A percentile compares a stretch with the other conserved stretches of the same genome.
Evolutionary conservation across 1,140 invertebrate species (phyloP).

Genomic region (Euura lappo): DNA sequence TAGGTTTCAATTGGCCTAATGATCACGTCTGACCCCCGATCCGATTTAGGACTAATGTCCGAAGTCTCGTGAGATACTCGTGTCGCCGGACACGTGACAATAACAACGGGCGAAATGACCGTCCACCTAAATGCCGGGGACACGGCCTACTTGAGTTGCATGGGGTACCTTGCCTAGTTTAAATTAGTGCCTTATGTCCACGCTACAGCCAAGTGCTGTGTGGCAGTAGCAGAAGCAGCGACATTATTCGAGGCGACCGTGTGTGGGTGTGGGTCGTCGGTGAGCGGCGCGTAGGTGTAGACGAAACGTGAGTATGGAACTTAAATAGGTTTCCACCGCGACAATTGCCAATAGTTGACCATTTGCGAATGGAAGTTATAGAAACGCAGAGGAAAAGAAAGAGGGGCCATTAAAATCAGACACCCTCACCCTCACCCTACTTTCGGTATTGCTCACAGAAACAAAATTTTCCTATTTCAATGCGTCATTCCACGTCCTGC

Average conservation of each 20-base stretch:
- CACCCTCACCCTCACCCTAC: constrained; percentile 33
- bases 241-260: too few relatives aligned
- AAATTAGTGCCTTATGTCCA: constrained; percentile 15
- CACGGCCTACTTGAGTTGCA: too few relatives aligned
- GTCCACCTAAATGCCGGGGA: background rate
- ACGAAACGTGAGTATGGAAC: background rate
- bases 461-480: too few relatives aligned
- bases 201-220: background rate
- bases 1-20: background rate
- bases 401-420: constrained; percentile 52
- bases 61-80: background rate
- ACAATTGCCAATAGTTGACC: constrained; percentile 40
- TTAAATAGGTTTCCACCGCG: constrained; percentile 36
- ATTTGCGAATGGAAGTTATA: constrained; percentile 37
- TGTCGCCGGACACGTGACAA: background rate
- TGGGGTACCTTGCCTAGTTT: background rate
- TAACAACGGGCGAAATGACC: background rate
- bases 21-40: background rate
- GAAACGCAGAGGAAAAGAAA: background rate
- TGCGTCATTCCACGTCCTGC: too few relatives aligned
- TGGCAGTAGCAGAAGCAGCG: background rate
- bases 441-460: too few relatives aligned
- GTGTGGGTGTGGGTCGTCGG: constrained; percentile 18
- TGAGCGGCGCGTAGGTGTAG: constrained; percentile 34
- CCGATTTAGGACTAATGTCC: background rate